Evolutionary conservation across 2,113 vertebrate genomes (phyloP).

Genomic region (Nestor notabilis): DNA sequence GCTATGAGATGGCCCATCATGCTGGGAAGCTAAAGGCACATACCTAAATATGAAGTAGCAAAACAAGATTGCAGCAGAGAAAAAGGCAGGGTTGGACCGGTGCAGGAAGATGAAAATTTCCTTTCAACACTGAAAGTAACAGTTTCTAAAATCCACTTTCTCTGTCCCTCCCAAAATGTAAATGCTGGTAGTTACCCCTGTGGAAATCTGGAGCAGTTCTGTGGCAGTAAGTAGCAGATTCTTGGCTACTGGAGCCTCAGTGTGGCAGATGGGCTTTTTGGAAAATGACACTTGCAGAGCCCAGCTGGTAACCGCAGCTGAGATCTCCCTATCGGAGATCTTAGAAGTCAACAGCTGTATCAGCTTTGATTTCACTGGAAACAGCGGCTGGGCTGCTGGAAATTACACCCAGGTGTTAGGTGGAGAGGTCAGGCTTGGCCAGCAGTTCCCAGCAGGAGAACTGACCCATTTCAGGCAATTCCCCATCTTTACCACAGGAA

Average conservation of each 20-base stretch:
- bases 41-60: neutral
- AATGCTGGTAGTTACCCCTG: conserved; percentile 43
- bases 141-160: conserved; percentile 58
- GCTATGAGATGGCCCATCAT: neutral
- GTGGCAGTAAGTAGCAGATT: conserved; percentile 66
- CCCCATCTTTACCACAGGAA: neutral
- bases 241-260: conserved; percentile 59
- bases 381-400: conserved; percentile 32
- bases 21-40: neutral
- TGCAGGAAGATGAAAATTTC: conserved; percentile 1
- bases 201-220: conserved; percentile 56
- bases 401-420: conserved; percentile 42
- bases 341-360: conserved; percentile 34
- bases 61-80: neutral
- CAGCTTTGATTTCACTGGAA: conserved; percentile 28
- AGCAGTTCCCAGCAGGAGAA: neutral
- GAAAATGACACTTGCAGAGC: conserved; percentile 54
- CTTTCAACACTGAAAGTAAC: conserved; percentile 45
- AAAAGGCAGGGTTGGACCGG: neutral
- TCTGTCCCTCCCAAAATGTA: conserved; percentile 60
- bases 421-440: conserved; percentile 16
- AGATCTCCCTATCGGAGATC: conserved; percentile 47
- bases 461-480: neutral
- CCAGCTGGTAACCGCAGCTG: conserved; percentile 71
- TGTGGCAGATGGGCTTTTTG: conserved; percentile 66